Evolutionary conservation across 2,888 invertebrate species (phyloP), one percentile per base, ranked within the genome.

Genomic region (Thymelicus sylvestris): DNA sequence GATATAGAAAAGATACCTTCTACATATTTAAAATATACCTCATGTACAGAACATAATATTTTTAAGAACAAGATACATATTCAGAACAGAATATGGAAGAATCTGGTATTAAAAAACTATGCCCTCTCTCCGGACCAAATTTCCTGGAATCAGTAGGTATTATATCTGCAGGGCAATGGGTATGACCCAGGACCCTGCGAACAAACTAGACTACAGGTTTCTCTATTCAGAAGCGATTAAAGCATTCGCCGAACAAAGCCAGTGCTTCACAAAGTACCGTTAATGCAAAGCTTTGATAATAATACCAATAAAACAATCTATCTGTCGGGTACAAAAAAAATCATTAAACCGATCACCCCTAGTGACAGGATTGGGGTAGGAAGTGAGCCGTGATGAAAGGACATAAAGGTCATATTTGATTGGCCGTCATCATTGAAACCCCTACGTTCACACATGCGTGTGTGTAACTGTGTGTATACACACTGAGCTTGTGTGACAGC

Each of bases 401-500:
- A 6, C 12, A 55, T 50, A 66, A 61, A 61, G 66, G 60, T 66
- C 38, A 71, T 13, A 66, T 61, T 71, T 50, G 66, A 66, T 71
- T 71, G 70, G 6, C 31, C 44, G 57, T 64, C 63, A 44, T 61
- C 61, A 6, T 8, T 52, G 60, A 66, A 65, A 74, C 79, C 80
- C 78, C 78, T 79, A 76, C 80, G 71, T 74, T 73, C 75, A 70
- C 73, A 78, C 74, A 73, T 78, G 75, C 72, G 75, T 74, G 76
- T 80, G 78, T 63, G 70, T 72, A 67, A 19, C 19, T 19, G 19
- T 2, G 19, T 19, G 19, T 67, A 74, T 80, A 78, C 77, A 80
- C 77, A 78, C 67, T 69, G 74, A 73, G 72, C 75, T 75, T 78
- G 76, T 79, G 78, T 81, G 80, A 81, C 81, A 83, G 81, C 84